Percentiles rank a stretch among this genome's conserved stretches.
These are phyloP conservation scores for Ovis aries DNA, from an alignment of 2,113 vertebrate species.

Conservation along the genomic window DNA sequence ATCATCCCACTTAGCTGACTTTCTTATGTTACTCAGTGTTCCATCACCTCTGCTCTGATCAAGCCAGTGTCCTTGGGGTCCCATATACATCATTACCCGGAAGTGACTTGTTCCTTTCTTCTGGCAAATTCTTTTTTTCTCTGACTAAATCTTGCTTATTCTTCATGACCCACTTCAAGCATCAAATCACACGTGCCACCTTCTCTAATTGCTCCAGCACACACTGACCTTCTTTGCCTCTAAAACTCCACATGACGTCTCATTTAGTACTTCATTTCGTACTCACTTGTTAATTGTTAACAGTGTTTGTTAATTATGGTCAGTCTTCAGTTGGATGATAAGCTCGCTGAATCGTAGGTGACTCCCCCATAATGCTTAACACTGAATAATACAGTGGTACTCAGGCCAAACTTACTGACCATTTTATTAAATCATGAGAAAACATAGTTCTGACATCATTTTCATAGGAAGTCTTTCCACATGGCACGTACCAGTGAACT, in stretches of 20 bases:
- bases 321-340: not conserved
- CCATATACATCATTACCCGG: not conserved
- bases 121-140: not conserved
- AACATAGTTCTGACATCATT: not conserved
- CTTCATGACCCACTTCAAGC: not conserved
- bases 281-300: not conserved
- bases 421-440: not conserved
- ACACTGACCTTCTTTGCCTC: not conserved
- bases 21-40: not conserved
- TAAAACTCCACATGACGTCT: not conserved
- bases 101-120: not conserved
- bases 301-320: not conserved
- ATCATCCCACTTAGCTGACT: not conserved
- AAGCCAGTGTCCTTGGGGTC: not conserved
- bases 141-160: not conserved
- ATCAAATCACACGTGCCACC: not conserved
- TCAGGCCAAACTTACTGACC: not conserved
- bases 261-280: not conserved
- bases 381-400: not conserved
- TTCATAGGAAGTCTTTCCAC: not conserved
- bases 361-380: not conserved
- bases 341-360: not conserved
- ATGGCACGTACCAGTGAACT: not conserved
- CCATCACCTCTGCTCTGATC: not conserved
- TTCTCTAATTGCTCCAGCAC: not conserved